A percentile compares a stretch with the other conserved stretches of the same genome.
Conservation (phyloP, 2,113 vertebrate species). For the Albula goreensis region DNA sequence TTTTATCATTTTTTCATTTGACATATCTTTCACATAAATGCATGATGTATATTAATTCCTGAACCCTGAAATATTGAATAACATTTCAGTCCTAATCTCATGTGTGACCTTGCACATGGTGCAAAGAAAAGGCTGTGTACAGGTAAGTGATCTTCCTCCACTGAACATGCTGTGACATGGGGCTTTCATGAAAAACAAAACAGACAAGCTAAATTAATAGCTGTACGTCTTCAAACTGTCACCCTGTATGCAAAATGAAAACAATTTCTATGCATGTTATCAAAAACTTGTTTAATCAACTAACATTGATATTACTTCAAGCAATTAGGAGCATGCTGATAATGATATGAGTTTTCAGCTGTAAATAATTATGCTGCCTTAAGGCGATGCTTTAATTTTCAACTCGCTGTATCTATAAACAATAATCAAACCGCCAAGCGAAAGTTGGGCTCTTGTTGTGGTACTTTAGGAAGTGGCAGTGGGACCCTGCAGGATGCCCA, state of each 20-base stretch:
- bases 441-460: conserved; percentile 81
- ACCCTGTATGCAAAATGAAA: conserved; percentile 81
- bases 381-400: conserved; percentile 97
- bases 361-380: conserved; percentile 99
- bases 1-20: conserved; percentile 22
- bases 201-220: conserved; percentile 65
- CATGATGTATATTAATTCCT: background rate
- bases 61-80: background rate
- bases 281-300: conserved; percentile 93
- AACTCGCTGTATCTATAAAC: conserved; percentile 98
- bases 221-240: conserved; percentile 73
- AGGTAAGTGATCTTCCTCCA: conserved; percentile 38
- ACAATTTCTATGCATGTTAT: conserved; percentile 86
- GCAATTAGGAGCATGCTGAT: conserved; percentile 98
- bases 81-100: background rate
- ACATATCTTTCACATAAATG: background rate
- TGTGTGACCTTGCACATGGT: conserved; percentile 53
- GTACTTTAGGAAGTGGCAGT: conserved; percentile 83
- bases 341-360: conserved; percentile 99
- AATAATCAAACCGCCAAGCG: conserved; percentile 98
- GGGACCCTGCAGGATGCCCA: conserved; percentile 83
- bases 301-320: conserved; percentile 99
- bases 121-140: background rate
- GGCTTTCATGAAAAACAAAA: conserved; percentile 49
- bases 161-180: conserved; percentile 52